phyloP scores from a whole-genome alignment of 1,140 invertebrate genomes.

The Mycetomoellerius zeteki region DNA sequence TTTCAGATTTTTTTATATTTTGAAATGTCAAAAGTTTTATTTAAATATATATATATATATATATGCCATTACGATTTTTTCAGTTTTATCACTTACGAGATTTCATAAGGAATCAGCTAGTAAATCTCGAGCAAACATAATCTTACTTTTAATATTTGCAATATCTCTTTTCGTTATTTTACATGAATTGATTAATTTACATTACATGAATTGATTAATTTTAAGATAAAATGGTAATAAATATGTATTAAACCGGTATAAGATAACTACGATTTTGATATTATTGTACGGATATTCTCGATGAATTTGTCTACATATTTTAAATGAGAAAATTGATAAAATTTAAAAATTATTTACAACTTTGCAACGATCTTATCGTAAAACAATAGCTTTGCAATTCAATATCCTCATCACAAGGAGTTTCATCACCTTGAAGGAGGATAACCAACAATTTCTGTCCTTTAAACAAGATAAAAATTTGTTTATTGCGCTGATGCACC shows the following conservation, averaged over 20 bases:
- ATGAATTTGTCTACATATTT: background rate
- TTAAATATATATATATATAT: no score
- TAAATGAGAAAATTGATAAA: background rate
- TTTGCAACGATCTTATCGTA: background rate
- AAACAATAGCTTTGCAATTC: background rate
- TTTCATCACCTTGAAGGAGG: background rate
- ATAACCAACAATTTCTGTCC: background rate
- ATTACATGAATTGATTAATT: background rate
- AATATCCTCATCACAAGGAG: background rate
- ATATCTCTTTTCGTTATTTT: conserved; percentile 9
- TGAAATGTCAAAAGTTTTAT: background rate
- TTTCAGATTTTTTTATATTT: background rate
- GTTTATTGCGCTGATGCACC: conserved; percentile 60
- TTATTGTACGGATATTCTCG: background rate
- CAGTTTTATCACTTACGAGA: background rate
- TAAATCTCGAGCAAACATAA: background rate
- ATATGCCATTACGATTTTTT: background rate
- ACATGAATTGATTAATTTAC: background rate
- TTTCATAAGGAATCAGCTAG: background rate
- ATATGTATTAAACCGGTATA: background rate
- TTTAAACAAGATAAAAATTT: background rate
- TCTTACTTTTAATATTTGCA: background rate
- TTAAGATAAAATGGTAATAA: conserved; percentile 21
- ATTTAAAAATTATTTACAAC: background rate
- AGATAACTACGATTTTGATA: background rate